phyloP scores from a whole-genome alignment of 1,140 invertebrate species.

The Aphaenogaster ashmeadi region DNA sequence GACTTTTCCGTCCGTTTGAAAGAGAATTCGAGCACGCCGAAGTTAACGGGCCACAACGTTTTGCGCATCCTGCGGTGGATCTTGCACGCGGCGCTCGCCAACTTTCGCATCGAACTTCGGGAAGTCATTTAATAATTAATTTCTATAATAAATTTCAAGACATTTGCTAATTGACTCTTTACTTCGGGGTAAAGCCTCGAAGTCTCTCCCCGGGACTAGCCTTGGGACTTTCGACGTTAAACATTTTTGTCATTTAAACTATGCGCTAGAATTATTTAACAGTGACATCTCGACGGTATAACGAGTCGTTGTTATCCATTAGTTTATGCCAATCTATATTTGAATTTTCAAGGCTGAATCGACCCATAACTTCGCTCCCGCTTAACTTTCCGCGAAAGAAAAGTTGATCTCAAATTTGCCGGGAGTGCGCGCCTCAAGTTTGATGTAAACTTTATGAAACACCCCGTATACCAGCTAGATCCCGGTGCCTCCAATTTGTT shows the following conservation, averaged over 20 bases:
- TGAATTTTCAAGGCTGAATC: slow-evolving; percentile 10
- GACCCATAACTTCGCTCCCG: not conserved
- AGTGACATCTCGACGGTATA: not conserved
- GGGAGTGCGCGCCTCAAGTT: slow-evolving; percentile 11
- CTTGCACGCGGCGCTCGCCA: not conserved
- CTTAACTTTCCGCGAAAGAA: slow-evolving; percentile 18
- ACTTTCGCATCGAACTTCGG: not conserved
- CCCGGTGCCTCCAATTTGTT: slow-evolving; percentile 57
- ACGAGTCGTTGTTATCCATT: slow-evolving; percentile 1
- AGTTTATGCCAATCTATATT: slow-evolving; percentile 1
- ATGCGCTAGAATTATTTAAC: not conserved
- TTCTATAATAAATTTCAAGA: slow-evolving; percentile 33
- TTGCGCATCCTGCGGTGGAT: not conserved
- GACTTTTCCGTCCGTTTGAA: not conserved
- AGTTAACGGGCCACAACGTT: slow-evolving; percentile 3
- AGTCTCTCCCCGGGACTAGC: too few species aligned
- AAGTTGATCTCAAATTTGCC: slow-evolving; percentile 34
- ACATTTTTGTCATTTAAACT: not conserved
- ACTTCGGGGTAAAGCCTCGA: not conserved
- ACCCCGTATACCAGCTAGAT: slow-evolving; percentile 48
- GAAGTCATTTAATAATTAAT: slow-evolving; percentile 26
- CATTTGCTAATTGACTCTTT: slow-evolving; percentile 21
- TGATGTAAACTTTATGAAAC: slow-evolving; percentile 59
- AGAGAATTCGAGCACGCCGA: not conserved
- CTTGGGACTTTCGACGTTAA: not conserved